Base-by-base conservation (phyloP, 2,113 vertebrate species). In the Lethenteron reissneri region DNA sequence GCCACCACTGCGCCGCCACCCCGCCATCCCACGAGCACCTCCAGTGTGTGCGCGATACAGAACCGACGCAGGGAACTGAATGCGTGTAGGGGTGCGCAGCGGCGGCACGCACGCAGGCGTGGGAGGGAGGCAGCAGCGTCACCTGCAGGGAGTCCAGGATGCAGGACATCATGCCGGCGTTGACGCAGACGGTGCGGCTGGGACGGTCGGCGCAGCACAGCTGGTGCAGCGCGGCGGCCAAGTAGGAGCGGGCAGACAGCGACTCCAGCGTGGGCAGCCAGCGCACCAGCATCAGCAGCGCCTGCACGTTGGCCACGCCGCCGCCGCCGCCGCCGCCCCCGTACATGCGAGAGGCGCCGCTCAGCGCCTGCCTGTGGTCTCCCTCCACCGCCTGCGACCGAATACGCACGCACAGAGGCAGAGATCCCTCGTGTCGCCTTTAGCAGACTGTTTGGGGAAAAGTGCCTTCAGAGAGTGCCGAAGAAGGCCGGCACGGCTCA, bases 221-320 rank as follows among this genome's bases (percentile, higher is more conserved):
- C 0, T 81, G 76, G 8, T 84, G 80, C 71, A 97, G 81, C 79
- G 85, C 84, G 19, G 82, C 82, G 0, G 90, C 86, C 10, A 97
- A 85, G 74, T 92, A 79, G 75, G 88, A 75, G 81, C 85, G 90
- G 1, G 91, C 85, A 8, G 90, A 86, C 0, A 79, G 77, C 1
- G 87, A 86, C 0, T 74, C 70, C 76, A 99, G 77, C 0, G 81
- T 79, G 0, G 91, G 91, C 15, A 99, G 80, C 94, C 94, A 99
- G 76, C 84, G 82, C 75, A 84, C 78, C 41, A 99, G 84, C 58
- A 99, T 80, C 72, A 99, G 80, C 74, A 99, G 75, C 0, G 92
- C 88, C 75, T 97, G 91, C 72, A 94, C 92, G 0, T 99, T 97
- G 75, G 81, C 81, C 76, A 99, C 88, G 15, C 83, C 82, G 0